Base-by-base conservation (phyloP, 2,888 invertebrate genomes). In the Drosophila algonquin region DNA sequence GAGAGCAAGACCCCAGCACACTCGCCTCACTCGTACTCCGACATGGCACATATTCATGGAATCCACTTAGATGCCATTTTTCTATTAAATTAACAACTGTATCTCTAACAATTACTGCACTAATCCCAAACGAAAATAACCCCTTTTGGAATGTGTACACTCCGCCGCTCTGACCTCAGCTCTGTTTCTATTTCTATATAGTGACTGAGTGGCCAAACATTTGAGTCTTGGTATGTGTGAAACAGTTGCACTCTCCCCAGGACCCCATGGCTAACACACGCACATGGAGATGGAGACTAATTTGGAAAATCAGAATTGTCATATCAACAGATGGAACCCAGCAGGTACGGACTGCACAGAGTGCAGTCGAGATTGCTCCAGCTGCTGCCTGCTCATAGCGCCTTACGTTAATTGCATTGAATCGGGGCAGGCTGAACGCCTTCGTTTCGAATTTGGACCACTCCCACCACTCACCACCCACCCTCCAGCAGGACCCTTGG, bases 371-470 rank as follows among this genome's bases (percentile, higher is more conserved):
- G 71, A 53, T 63, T 50, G 46, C 46, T 27, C n/a, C 53, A 52
- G 46, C 50, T 14, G 35, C 24, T 16, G 55, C 60, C 58, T 44
- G 63, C 63, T 80, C 70, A 71, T 82, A 55, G 60, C 77, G 79
- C 79, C 83, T 79, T 81, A 79, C 86, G 77, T 86, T 82, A 83
- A 83, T 86, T 86, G 83, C 86, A 86, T 86, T 75, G 83, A 68
- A 79, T 77, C 63, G 71, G 71, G 64, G 60, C 73, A 76, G 82
- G 69, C 72, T 69, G 74, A 69, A 73, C 58, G 59, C 67, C 69
- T 50, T 54, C 59, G 56, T 44, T 64, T 54, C 24, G 48, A 55
- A 16, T 21, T 45, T 48, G 40, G 16, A 45, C 53, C 60, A 1
- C 14, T 3, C 18, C 35, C 10, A 12, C 50, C 54, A 5, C 4